phyloP scores from a whole-genome alignment of 2,797 vertebrate species.

The Sebastolobus alascanus region DNA sequence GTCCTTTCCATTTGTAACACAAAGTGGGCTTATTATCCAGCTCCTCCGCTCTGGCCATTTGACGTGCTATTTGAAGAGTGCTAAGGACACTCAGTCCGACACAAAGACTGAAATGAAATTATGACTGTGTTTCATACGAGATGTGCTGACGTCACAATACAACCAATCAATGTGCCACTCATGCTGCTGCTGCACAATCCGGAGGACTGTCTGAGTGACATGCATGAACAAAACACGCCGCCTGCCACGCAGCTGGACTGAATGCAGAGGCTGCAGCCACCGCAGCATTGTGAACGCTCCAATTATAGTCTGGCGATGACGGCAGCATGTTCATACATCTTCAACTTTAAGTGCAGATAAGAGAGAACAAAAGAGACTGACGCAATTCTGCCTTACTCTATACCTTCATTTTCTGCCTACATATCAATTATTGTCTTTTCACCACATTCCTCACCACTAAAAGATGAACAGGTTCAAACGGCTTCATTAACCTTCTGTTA shows the following conservation, averaged over 20 bases:
- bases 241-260: slow-evolving; percentile 51
- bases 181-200: slow-evolving; percentile 40
- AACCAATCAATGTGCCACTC: slow-evolving; percentile 65
- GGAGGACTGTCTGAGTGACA: slow-evolving; percentile 60
- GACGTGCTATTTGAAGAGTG: slow-evolving; percentile 33
- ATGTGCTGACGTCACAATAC: slow-evolving; percentile 42
- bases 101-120: slow-evolving; percentile 37
- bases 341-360: slow-evolving; percentile 50
- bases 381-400: slow-evolving; percentile 11
- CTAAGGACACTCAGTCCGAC: slow-evolving; percentile 39
- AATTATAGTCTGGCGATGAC: slow-evolving; percentile 70
- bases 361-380: slow-evolving; percentile 35
- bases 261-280: slow-evolving; percentile 61
- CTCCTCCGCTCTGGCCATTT: slow-evolving; percentile 59
- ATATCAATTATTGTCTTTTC: neutral
- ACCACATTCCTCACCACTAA: neutral
- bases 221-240: slow-evolving; percentile 51
- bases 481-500: neutral
- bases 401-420: neutral
- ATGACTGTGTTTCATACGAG: slow-evolving; percentile 34
- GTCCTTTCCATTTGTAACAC: slow-evolving; percentile 51
- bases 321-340: slow-evolving; percentile 59
- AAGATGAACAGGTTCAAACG: neutral
- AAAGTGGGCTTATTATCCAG: slow-evolving; percentile 67
- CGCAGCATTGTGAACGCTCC: slow-evolving; percentile 51